These are phyloP conservation scores for Ectropis crepuscularia DNA, from an alignment of 2,888 invertebrate genomes.

Conservation along the genomic window DNA sequence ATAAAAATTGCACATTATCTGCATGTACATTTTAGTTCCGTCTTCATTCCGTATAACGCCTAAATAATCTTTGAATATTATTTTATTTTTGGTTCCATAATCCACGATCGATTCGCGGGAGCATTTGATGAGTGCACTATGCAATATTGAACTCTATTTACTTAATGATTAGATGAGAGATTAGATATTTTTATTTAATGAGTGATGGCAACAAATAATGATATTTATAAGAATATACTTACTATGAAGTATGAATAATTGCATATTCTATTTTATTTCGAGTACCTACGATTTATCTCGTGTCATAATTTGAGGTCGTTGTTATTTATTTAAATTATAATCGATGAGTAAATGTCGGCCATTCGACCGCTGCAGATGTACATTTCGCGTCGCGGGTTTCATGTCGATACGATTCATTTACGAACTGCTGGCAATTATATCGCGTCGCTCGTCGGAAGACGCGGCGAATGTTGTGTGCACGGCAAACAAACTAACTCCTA, in stretches of 20 bases:
- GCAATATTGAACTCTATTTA: constrained; percentile 78
- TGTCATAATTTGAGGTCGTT: constrained; percentile 81
- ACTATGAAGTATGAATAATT: constrained; percentile 70
- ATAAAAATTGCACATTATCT: constrained; percentile 46
- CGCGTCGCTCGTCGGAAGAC: constrained; percentile 25
- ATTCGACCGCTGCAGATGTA: constrained; percentile 53
- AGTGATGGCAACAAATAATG: constrained; percentile 80
- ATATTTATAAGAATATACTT: constrained; percentile 81
- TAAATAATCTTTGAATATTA: constrained; percentile 1
- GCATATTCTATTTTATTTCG: constrained; percentile 78
- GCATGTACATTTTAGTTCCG: constrained; percentile 26
- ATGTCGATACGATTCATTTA: constrained; percentile 31
- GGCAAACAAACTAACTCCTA: constrained; percentile 45
- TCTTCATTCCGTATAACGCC: constrained; percentile 15
- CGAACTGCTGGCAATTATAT: constrained; percentile 48
- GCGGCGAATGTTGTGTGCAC: constrained; percentile 41
- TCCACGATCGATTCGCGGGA: constrained; percentile 29
- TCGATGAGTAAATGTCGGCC: constrained; percentile 69
- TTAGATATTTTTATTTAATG: constrained; percentile 83
- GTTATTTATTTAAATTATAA: constrained; percentile 78
- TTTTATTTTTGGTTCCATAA: constrained; percentile 21
- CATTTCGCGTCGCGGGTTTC: constrained; percentile 48
- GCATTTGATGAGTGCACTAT: constrained; percentile 61
- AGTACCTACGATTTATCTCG: constrained; percentile 71
- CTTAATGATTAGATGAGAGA: constrained; percentile 77